Percentiles rank a stretch among this genome's conserved stretches.
These are phyloP conservation scores for Orientallactaga bullata DNA, from an alignment of 2,113 vertebrate genomes.

Conservation along the genomic window DNA sequence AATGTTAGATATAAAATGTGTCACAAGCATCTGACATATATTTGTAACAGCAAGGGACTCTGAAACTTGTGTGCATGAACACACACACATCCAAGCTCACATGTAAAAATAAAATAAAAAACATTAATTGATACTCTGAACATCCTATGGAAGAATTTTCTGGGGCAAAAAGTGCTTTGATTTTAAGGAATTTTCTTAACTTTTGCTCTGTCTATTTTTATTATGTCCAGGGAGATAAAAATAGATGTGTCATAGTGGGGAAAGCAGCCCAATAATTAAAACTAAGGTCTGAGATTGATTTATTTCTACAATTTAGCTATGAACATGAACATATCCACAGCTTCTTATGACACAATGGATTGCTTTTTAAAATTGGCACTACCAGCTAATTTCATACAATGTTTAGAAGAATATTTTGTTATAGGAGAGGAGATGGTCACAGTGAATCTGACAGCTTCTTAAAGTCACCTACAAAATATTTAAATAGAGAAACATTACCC, in stretches of 20 bases:
- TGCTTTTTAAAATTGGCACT: not conserved
- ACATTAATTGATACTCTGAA: constrained; percentile 84
- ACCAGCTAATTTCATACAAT: not conserved
- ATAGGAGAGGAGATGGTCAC: not conserved
- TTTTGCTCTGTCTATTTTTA: constrained; percentile 55
- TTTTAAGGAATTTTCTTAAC: constrained; percentile 56
- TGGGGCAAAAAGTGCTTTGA: constrained; percentile 4
- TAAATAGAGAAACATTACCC: not conserved
- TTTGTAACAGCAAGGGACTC: too few species aligned
- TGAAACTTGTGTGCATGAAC: not conserved
- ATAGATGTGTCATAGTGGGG: not conserved
- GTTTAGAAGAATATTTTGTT: not conserved
- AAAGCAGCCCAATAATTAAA: constrained; percentile 35
- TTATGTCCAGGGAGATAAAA: not conserved
- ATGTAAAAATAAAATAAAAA: too few species aligned
- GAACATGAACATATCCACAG: not conserved
- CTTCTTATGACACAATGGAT: not conserved
- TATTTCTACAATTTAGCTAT: not conserved
- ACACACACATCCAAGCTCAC: too few species aligned
- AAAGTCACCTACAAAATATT: not conserved
- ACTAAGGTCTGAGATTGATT: not conserved
- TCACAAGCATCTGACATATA: too few species aligned
- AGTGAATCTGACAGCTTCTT: not conserved
- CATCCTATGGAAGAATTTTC: constrained; percentile 71
- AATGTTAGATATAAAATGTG: too few species aligned